Evolutionary conservation across 1,140 invertebrate genomes (phyloP).

Genomic region (Drosophila saltans): DNA sequence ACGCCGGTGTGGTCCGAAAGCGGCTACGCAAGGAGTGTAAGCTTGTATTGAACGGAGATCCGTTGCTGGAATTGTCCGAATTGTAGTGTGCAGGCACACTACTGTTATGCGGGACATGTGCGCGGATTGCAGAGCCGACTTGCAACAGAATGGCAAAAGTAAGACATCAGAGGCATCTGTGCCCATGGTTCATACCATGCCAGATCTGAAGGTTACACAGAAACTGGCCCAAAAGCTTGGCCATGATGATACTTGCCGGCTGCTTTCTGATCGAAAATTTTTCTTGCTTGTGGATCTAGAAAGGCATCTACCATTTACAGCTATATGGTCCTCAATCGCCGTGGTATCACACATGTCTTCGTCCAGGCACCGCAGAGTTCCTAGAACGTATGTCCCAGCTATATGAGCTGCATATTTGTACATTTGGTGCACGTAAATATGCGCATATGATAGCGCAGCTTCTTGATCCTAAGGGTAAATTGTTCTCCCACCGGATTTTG

Average conservation of each 20-base stretch:
- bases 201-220: conserved; percentile 94
- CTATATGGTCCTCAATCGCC: conserved; percentile 90
- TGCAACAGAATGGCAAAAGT: conserved; percentile 88
- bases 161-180: conserved; percentile 89
- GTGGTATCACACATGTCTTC: conserved; percentile 97
- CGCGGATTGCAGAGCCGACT: conserved; percentile 97
- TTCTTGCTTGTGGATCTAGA: conserved; percentile 98
- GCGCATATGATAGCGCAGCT: conserved; percentile 97
- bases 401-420: conserved; percentile 99
- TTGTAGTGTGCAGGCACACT: conserved; percentile 97
- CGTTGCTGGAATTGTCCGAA: conserved; percentile 86
- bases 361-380: conserved; percentile 94
- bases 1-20: conserved; percentile 89
- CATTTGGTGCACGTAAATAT: conserved; percentile 98
- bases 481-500: conserved; percentile 97
- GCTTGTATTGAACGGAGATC: conserved; percentile 86
- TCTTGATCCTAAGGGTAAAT: conserved; percentile 93
- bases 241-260: conserved; percentile 92
- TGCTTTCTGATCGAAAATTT: conserved; percentile 93
- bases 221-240: conserved; percentile 95
- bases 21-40: conserved; percentile 90
- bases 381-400: conserved; percentile 92
- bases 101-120: conserved; percentile 99
- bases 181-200: conserved; percentile 98
- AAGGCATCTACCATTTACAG: conserved; percentile 97